A percentile compares a stretch with the other conserved stretches of the same genome.
Evolutionary conservation across 2,113 vertebrate species (phyloP).

Genomic region (Hippocampus comes): DNA sequence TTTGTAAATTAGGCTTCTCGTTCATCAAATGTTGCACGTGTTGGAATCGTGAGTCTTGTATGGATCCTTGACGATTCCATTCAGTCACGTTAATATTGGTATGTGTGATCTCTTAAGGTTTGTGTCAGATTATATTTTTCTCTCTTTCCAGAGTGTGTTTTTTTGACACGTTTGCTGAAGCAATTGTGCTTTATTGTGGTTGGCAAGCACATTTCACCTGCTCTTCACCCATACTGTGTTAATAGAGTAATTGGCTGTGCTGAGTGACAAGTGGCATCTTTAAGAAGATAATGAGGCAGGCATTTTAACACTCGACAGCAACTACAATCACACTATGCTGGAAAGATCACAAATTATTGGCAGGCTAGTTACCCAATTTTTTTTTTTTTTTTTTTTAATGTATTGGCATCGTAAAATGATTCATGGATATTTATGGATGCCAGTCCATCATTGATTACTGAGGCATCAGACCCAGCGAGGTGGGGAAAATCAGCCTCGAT

Average conservation of each 20-base stretch:
- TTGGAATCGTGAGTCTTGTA: too few relatives aligned
- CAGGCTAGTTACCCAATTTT: conserved; percentile 27
- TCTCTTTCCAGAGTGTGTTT: neutral
- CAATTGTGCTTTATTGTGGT: conserved; percentile 27
- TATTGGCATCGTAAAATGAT: neutral
- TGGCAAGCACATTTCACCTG: neutral
- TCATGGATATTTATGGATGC: neutral
- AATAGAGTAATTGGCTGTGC: conserved; percentile 47
- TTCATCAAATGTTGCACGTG: too few relatives aligned
- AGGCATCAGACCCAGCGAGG: neutral
- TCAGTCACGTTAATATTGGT: neutral
- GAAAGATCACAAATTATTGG: conserved; percentile 38
- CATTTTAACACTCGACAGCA: conserved; percentile 36
- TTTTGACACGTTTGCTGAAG: conserved; percentile 7
- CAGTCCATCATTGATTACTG: neutral
- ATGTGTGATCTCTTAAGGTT: neutral
- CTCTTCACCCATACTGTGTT: conserved; percentile 23
- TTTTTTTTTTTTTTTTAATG: too few relatives aligned
- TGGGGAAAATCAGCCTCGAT: neutral
- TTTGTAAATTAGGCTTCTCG: too few relatives aligned
- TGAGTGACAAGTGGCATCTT: conserved; percentile 44
- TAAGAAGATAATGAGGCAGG: conserved; percentile 49
- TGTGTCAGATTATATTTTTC: neutral
- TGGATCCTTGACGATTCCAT: too few relatives aligned
- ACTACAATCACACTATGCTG: conserved; percentile 36